A percentile compares a stretch with the other conserved stretches of the same genome.
Evolutionary conservation across 2,113 vertebrate genomes (phyloP).

Genomic region (Terrapene triunguis): DNA sequence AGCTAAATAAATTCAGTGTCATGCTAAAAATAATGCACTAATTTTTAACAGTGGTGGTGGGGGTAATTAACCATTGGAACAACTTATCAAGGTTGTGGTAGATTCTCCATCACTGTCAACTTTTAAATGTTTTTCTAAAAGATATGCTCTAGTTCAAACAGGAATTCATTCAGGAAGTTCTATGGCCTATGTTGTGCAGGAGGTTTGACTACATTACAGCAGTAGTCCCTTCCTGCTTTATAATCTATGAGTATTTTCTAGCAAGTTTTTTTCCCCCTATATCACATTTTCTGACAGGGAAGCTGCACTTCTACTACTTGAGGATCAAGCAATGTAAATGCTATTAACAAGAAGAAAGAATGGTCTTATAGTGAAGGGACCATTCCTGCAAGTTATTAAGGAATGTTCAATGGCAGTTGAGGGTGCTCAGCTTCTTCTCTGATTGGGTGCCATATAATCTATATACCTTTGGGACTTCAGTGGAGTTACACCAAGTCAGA

Average conservation of each 20-base stretch:
- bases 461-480: neutral
- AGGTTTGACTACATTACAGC: neutral
- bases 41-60: neutral
- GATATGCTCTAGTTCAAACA: neutral
- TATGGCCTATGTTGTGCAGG: neutral
- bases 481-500: neutral
- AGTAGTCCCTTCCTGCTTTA: neutral
- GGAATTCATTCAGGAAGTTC: neutral
- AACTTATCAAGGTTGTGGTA: neutral
- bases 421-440: neutral
- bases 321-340: neutral
- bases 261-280: neutral
- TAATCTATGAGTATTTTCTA: neutral
- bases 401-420: neutral
- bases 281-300: constrained; percentile 22
- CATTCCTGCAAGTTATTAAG: neutral
- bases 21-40: neutral
- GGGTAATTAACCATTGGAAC: neutral
- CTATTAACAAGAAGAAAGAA: neutral
- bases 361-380: neutral
- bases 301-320: neutral
- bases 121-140: neutral
- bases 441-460: neutral
- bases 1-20: neutral
- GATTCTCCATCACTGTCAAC: neutral